These are phyloP conservation scores for Polyodon spathula DNA, from an alignment of 2,113 vertebrate genomes.

Conservation along the genomic window DNA sequence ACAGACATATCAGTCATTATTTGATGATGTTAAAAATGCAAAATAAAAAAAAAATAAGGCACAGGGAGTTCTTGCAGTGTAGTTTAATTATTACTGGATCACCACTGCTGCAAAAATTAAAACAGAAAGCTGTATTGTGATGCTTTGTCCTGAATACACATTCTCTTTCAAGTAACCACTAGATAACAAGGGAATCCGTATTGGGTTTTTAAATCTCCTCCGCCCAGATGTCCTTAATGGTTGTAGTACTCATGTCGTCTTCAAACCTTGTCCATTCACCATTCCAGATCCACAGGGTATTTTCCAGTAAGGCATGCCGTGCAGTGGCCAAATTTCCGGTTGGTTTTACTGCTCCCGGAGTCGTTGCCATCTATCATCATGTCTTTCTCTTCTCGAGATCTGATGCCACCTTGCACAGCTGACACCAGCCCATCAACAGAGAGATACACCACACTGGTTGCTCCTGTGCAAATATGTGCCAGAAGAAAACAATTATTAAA, in stretches of 20 bases:
- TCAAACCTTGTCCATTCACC: conserved; percentile 56
- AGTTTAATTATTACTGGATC: too few species aligned
- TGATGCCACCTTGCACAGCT: conserved; percentile 77
- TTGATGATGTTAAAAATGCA: too few species aligned
- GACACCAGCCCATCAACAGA: conserved; percentile 86
- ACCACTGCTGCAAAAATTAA: too few species aligned
- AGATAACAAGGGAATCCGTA: too few species aligned
- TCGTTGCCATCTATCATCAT: conserved; percentile 48
- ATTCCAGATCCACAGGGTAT: conserved; percentile 88
- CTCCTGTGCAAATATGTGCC: conserved; percentile 58
- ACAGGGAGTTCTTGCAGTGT: too few species aligned
- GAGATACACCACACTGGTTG: conserved; percentile 86
- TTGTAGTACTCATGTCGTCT: not conserved
- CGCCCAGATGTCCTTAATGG: not conserved
- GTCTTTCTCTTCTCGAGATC: conserved; percentile 44
- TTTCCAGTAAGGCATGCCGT: conserved; percentile 89
- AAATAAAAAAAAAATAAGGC: too few species aligned
- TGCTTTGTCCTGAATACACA: too few species aligned
- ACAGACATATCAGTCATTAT: too few species aligned
- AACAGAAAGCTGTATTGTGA: too few species aligned
- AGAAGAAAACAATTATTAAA: too few species aligned
- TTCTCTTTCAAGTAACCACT: too few species aligned
- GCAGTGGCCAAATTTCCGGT: conserved; percentile 67
- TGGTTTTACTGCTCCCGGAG: conserved; percentile 38
- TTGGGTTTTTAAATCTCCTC: too few species aligned